phyloP scores from a whole-genome alignment of 2,797 vertebrate genomes.

The Sphaeramia orbicularis region DNA sequence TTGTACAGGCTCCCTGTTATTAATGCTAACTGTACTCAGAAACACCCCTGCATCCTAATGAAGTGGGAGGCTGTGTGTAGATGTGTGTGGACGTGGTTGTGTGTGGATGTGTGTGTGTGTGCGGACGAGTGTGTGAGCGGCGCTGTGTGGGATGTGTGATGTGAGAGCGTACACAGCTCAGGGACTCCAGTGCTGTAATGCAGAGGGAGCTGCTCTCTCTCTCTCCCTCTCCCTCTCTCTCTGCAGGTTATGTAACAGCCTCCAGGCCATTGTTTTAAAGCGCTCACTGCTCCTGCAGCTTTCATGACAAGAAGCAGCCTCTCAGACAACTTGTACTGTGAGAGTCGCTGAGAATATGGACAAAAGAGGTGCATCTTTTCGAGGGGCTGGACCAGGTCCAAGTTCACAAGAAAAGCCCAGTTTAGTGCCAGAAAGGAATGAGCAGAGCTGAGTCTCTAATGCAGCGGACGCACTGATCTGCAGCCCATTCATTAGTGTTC shows the following conservation, averaged over 20 bases:
- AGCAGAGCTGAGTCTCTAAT: neutral
- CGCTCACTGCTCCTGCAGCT: constrained; percentile 39
- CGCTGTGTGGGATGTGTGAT: constrained; percentile 55
- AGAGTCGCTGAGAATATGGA: constrained; percentile 2
- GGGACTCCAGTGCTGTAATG: constrained; percentile 44
- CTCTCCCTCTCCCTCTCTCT: constrained; percentile 12
- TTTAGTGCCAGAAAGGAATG: neutral
- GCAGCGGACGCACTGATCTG: constrained; percentile 6
- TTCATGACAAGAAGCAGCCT: constrained; percentile 20
- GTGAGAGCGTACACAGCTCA: constrained; percentile 55
- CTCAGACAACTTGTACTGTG: neutral
- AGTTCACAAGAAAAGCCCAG: neutral
- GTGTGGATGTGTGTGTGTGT: constrained; percentile 43
- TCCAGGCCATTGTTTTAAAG: constrained; percentile 61
- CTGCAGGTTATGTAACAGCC: constrained; percentile 67
- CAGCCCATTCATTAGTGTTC: constrained; percentile 25
- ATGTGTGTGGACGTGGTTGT: constrained; percentile 23
- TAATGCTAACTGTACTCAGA: constrained; percentile 18
- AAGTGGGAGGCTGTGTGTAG: constrained; percentile 39
- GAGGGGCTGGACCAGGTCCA: constrained; percentile 10
- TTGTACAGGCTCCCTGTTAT: constrained; percentile 1
- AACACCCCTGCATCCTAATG: constrained; percentile 41
- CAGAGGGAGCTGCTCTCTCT: constrained; percentile 35
- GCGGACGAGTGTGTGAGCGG: neutral
- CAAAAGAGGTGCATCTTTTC: constrained; percentile 3